Conservation (phyloP, 92 coral and sea anemone species). For the Pocillopora meandrina region DNA sequence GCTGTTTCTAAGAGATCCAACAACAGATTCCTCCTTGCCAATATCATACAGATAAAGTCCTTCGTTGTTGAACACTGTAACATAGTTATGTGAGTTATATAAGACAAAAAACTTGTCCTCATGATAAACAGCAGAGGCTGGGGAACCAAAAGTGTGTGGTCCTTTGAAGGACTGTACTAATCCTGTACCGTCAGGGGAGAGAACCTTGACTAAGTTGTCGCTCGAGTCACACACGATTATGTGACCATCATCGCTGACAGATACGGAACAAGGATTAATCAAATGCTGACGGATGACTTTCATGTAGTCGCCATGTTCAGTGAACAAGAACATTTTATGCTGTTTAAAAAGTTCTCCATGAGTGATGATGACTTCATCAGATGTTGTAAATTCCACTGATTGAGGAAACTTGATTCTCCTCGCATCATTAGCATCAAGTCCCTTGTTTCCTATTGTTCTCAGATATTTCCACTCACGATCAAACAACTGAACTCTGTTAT, state of each 20-base stretch:
- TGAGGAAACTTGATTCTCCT: not conserved
- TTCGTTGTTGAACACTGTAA: slow-evolving; percentile 44
- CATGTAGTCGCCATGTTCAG: slow-evolving; percentile 42
- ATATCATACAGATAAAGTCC: slow-evolving; percentile 39
- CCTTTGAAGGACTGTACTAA: not conserved
- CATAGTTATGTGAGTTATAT: not conserved
- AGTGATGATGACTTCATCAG: not conserved
- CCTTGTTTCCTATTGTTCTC: not conserved
- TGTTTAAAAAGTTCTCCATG: too few species aligned
- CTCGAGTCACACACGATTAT: too few species aligned
- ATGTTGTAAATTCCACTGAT: not conserved
- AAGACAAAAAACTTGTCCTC: not conserved
- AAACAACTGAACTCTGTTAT: not conserved
- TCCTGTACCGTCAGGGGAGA: not conserved
- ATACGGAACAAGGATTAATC: not conserved
- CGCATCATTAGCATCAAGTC: too few species aligned
- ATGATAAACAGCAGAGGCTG: not conserved
- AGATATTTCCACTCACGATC: not conserved
- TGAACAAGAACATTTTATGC: not conserved
- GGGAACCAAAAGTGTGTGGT: not conserved
- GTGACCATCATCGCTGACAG: not conserved
- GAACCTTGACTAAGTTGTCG: not conserved
- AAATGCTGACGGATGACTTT: slow-evolving; percentile 14
- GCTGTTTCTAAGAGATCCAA: slow-evolving; percentile 31
- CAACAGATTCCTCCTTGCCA: slow-evolving; percentile 22